A percentile compares a stretch with the other conserved stretches of the same genome.
Evolutionary conservation across 23 tunicate genomes (phyloP).

Genomic region (Pegea sp.): DNA sequence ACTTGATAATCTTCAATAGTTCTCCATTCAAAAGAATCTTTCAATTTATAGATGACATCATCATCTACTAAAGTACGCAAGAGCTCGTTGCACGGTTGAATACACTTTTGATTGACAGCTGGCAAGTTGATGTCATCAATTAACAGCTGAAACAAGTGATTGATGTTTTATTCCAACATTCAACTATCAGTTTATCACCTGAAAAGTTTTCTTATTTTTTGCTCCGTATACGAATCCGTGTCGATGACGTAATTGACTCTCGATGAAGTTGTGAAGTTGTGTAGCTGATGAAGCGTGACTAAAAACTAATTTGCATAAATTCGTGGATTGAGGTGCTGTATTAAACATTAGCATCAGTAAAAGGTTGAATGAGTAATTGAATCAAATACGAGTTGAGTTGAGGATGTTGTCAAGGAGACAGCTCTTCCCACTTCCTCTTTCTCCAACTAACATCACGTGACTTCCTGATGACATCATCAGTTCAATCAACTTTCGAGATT

Average conservation of each 20-base stretch:
- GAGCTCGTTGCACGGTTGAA: conserved; percentile 56
- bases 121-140: conserved; percentile 90
- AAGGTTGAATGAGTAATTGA: too few species aligned
- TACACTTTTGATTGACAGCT: conserved; percentile 14
- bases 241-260: conserved; percentile 62
- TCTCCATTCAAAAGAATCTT: conserved; percentile 73
- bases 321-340: too few species aligned
- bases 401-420: conserved; percentile 59
- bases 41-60: conserved; percentile 55
- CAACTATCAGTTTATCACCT: conserved; percentile 11
- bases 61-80: conserved; percentile 64
- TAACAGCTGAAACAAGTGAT: conserved; percentile 22
- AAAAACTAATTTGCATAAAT: conserved; percentile 49
- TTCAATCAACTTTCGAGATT: conserved; percentile 56
- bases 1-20: conserved; percentile 82
- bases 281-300: conserved; percentile 60
- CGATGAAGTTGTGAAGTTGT: conserved; percentile 77
- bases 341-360: too few species aligned
- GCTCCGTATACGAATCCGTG: conserved; percentile 96
- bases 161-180: background rate
- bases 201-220: conserved; percentile 52
- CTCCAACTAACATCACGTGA: conserved; percentile 68
- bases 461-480: conserved; percentile 40
- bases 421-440: conserved; percentile 71
- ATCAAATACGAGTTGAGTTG: conserved; percentile 42